Percentiles rank a stretch among this genome's conserved stretches.
phyloP scores from a whole-genome alignment of 2,113 vertebrate genomes.

The Zosterops japonicus region DNA sequence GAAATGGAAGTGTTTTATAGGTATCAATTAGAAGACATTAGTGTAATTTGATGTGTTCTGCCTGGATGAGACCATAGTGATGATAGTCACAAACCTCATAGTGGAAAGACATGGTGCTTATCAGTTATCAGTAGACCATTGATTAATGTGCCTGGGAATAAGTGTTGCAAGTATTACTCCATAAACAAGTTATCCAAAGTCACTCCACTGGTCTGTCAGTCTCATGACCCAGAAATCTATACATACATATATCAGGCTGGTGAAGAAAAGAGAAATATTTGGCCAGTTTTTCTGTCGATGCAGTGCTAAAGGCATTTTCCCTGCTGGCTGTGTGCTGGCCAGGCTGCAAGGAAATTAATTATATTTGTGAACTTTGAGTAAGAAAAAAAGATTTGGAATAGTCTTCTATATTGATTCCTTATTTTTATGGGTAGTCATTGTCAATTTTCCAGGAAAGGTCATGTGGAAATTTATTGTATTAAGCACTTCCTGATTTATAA shows the following conservation, averaged over 20 bases:
- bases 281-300: not conserved
- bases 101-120: not conserved
- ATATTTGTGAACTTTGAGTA: not conserved
- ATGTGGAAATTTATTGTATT: not conserved
- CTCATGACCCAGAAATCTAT: slow-evolving; percentile 7
- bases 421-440: not conserved
- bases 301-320: not conserved
- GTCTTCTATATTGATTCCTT: not conserved
- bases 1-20: not conserved
- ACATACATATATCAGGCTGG: not conserved
- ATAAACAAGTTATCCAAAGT: slow-evolving; percentile 11
- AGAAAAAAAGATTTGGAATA: not conserved
- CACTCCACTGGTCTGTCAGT: slow-evolving; percentile 29
- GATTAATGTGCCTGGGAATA: slow-evolving; percentile 31
- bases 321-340: not conserved
- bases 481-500: not conserved
- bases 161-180: slow-evolving; percentile 4
- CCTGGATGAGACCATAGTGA: not conserved
- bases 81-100: not conserved
- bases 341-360: not conserved
- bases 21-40: not conserved
- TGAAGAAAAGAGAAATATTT: not conserved
- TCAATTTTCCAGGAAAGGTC: not conserved
- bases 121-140: not conserved
- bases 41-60: not conserved